Base-by-base conservation (phyloP, 2,888 invertebrate species). In the Sipha maydis region DNA sequence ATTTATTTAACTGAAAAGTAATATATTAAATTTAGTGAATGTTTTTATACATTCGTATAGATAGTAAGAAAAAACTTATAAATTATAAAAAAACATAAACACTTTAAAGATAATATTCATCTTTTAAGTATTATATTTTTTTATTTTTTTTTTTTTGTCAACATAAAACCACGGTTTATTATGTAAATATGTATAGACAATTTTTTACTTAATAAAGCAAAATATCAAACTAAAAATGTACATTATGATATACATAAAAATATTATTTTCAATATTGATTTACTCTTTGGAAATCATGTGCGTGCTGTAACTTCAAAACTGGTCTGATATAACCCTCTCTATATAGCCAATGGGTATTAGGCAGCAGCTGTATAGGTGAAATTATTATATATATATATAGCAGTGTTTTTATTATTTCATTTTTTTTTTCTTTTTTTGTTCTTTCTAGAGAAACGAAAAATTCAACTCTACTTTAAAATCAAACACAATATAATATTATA, bases 341-440 rank as follows among this genome's bases (percentile, higher is more conserved):
- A 41, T 41, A 76, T 76, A 71, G 61, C 76, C 76, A 3, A 25
- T 17, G 76, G 56, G 67, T 71, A 82, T 83, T 71, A n/a, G 28
- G 31, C 41, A 71, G 77, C 84, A 83, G 84, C 28, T 84, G 76
- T 61, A 75, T 41, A 28, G 14, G 38, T 76, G 67, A 76, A 84
- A 84, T 61, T 41, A 84, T 76, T 28, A 14, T 76, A 38, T n/a
- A 48, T 41, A 41, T n/a, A n/a, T n/a, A 14, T 0, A 41, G 41
- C 7, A 56, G 71, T 54, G 28, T 61, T 61, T 61, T 61, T 61
- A 61, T 7, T 25, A 61, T 61, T 19, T 71, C 21, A 48, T 48
- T 83, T 48, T 73, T 73, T 54, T 83, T 83, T 2, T 25, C 1
- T 9, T 41, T 9, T 41, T 9, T 9, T 41, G 7, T 41, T 41